Conservation (phyloP, 1,140 invertebrate species). For the Aphis gossypii region DNA sequence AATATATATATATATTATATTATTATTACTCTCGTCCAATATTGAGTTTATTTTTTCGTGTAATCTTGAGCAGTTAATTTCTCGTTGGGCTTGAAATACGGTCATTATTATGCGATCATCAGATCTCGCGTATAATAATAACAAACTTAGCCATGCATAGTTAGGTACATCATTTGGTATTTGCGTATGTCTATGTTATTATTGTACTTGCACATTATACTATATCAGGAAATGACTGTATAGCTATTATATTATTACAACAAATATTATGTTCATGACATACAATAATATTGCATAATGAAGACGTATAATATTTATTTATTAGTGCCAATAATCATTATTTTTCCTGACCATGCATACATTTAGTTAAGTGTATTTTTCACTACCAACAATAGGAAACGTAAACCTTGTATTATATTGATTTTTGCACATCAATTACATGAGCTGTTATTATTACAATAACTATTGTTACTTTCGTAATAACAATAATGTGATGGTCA, state of each 20-base stretch:
- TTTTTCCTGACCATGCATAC: background rate
- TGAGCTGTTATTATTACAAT: background rate
- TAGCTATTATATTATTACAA: background rate
- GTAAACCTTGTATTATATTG: constrained; percentile 2
- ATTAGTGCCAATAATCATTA: constrained; percentile 13
- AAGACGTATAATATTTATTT: background rate
- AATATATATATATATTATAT: background rate
- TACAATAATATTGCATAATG: background rate
- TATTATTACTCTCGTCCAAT: background rate
- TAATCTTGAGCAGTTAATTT: background rate
- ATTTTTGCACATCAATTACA: constrained; percentile 15
- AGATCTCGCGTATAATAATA: background rate
- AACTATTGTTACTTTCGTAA: background rate
- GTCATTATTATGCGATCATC: background rate
- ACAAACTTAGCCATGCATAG: background rate
- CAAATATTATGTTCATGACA: background rate
- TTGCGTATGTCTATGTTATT: background rate
- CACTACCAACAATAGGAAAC: background rate
- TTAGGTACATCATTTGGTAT: background rate
- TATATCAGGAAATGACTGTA: background rate
- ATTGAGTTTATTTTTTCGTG: background rate
- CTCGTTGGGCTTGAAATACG: background rate
- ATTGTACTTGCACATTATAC: background rate
- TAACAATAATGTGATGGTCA: background rate
- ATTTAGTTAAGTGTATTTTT: background rate